These are phyloP conservation scores for Diaphora mendica DNA, from an alignment of 2,888 invertebrate genomes.

Conservation along the genomic window DNA sequence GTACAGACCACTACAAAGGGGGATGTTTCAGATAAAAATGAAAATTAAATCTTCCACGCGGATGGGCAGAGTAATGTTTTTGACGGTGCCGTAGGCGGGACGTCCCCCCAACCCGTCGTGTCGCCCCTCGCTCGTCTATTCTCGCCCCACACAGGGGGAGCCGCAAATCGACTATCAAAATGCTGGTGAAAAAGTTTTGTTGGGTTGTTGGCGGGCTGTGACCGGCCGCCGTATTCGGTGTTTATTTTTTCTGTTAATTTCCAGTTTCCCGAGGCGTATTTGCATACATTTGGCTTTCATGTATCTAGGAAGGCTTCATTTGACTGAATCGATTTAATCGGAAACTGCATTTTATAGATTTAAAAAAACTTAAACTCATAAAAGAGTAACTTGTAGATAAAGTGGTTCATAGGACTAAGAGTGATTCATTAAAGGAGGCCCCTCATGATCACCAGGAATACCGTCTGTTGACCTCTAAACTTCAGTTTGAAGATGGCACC, in stretches of 20 bases:
- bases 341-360: slow-evolving; percentile 10
- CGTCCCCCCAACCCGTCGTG: slow-evolving; percentile 39
- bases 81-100: slow-evolving; percentile 81
- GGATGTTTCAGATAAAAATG: slow-evolving; percentile 87
- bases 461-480: no score
- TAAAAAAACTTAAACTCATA: neutral
- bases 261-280: slow-evolving; percentile 33
- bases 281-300: slow-evolving; percentile 25
- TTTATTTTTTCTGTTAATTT: slow-evolving; percentile 62
- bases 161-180: slow-evolving; percentile 86
- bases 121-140: slow-evolving; percentile 34
- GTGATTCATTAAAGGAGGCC: no score
- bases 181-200: slow-evolving; percentile 77
- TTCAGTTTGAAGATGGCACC: no score
- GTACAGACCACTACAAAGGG: slow-evolving; percentile 85
- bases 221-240: slow-evolving; percentile 72
- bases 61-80: slow-evolving; percentile 86
- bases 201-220: slow-evolving; percentile 74
- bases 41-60: slow-evolving; percentile 87
- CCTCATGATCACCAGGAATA: no score
- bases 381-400: neutral
- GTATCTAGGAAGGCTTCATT: slow-evolving; percentile 36
- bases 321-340: slow-evolving; percentile 53
- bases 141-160: slow-evolving; percentile 56
- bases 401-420: no score